Conservation (phyloP, 1,140 invertebrate species). For the Solenopsis fugax region DNA sequence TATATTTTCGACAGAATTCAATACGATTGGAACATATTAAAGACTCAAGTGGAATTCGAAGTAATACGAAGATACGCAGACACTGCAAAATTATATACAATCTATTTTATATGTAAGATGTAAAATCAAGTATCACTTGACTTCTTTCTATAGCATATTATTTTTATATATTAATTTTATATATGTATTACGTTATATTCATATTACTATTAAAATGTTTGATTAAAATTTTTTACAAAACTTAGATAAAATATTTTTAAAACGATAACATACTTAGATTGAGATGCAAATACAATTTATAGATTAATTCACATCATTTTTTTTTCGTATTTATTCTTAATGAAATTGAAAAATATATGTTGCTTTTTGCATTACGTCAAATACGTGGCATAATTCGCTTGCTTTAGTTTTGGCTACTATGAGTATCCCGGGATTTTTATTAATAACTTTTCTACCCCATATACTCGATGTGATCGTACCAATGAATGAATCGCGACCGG, state of each 20-base stretch:
- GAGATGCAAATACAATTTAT: neutral
- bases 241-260: neutral
- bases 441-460: neutral
- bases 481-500: conserved; percentile 30
- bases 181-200: too few relatives aligned
- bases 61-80: conserved; percentile 27
- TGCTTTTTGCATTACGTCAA: neutral
- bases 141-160: neutral
- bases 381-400: conserved; percentile 22
- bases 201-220: neutral
- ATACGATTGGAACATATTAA: conserved; percentile 41
- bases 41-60: conserved; percentile 19
- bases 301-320: neutral
- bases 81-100: conserved; percentile 7
- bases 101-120: conserved; percentile 9
- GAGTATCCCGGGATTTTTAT: neutral
- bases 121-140: conserved; percentile 3
- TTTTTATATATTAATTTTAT: neutral
- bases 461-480: conserved; percentile 32
- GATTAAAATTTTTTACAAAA: neutral
- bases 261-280: neutral
- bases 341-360: neutral
- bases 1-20: conserved; percentile 33
- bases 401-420: neutral
- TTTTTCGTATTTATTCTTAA: neutral